Evolutionary conservation across 2,113 vertebrate species (phyloP).

Genomic region (Sphyrna mokarran): DNA sequence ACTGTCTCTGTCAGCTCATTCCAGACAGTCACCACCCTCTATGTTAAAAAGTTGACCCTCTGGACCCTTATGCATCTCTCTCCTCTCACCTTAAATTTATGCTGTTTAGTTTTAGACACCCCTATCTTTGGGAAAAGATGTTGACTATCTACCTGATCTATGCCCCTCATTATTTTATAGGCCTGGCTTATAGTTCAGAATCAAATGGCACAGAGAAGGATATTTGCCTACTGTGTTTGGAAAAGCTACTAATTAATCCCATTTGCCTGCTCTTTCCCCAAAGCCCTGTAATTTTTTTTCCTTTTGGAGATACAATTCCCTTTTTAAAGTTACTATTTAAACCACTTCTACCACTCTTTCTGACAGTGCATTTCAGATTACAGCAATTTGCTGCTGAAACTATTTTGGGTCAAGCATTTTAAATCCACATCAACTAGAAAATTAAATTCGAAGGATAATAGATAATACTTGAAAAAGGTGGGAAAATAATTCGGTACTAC

Average conservation of each 20-base stretch:
- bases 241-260: background rate
- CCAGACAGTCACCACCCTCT: no score
- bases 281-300: background rate
- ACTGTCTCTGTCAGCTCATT: no score
- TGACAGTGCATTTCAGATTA: background rate
- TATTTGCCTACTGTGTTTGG: background rate
- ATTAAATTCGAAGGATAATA: no score
- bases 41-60: no score
- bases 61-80: no score
- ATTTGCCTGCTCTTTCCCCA: background rate
- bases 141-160: no score
- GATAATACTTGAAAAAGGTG: background rate
- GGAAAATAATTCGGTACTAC: background rate
- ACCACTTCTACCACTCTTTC: background rate
- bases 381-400: background rate
- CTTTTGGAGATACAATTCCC: background rate
- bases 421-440: background rate
- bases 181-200: background rate
- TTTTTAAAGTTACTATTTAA: background rate
- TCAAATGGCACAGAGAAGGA: background rate
- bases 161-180: no score
- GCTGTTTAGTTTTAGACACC: no score
- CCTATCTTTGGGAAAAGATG: no score
- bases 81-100: no score
- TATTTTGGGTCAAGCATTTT: background rate